Conservation (phyloP, 2,888 invertebrate species). For the Augiades crinisus region DNA sequence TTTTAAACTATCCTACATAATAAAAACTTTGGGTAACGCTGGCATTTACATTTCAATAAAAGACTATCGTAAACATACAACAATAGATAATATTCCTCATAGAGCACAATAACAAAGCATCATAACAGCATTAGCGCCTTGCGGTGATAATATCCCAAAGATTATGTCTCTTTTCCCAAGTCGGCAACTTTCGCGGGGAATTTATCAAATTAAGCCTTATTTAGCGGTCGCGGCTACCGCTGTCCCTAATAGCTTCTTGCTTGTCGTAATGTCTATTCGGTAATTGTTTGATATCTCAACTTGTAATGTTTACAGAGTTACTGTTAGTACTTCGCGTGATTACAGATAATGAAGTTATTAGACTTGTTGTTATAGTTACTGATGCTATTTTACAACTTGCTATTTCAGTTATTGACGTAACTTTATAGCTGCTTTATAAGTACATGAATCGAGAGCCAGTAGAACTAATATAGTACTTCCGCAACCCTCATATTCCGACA, state of each 20-base stretch:
- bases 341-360: too few species aligned
- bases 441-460: too few species aligned
- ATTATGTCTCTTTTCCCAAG: constrained; percentile 1
- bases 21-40: too few species aligned
- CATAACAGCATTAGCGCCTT: neutral
- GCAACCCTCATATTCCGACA: too few species aligned
- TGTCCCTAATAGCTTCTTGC: constrained; percentile 47
- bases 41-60: too few species aligned
- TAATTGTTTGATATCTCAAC: constrained; percentile 30
- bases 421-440: too few species aligned
- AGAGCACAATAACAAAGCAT: neutral
- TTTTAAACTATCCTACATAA: too few species aligned
- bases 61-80: neutral
- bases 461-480: too few species aligned
- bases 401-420: too few species aligned
- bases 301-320: neutral
- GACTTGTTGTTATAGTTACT: too few species aligned
- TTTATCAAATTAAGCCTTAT: constrained; percentile 52
- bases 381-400: too few species aligned
- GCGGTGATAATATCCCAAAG: neutral
- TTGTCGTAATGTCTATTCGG: constrained; percentile 41
- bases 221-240: constrained; percentile 36
- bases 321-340: too few species aligned
- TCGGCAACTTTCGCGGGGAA: constrained; percentile 43
- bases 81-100: neutral